These are phyloP conservation scores for Hemithea aestivaria DNA, from an alignment of 2,888 invertebrate species.

Conservation along the genomic window DNA sequence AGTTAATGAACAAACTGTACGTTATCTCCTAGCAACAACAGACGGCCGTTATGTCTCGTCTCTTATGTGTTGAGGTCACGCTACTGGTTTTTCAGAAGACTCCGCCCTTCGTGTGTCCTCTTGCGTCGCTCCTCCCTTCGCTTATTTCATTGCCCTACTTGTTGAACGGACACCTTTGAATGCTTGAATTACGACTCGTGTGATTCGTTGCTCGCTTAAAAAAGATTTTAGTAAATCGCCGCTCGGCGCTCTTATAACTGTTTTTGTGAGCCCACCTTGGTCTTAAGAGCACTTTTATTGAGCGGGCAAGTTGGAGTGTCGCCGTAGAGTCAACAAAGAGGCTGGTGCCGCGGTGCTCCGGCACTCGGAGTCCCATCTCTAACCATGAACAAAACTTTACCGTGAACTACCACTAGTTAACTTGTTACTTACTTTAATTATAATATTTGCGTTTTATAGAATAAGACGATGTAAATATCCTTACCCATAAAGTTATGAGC, in stretches of 20 bases:
- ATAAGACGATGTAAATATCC: constrained; percentile 63
- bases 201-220: constrained; percentile 53
- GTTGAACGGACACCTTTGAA: constrained; percentile 60
- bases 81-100: constrained; percentile 66
- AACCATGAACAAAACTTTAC: constrained; percentile 51
- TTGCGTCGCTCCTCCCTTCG: constrained; percentile 69
- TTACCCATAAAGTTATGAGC: constrained; percentile 61
- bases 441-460: constrained; percentile 70
- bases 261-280: constrained; percentile 29
- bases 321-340: constrained; percentile 50
- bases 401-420: constrained; percentile 56
- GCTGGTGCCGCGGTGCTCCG: constrained; percentile 29
- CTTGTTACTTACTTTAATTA: constrained; percentile 74
- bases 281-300: constrained; percentile 38
- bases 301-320: constrained; percentile 45
- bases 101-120: constrained; percentile 65
- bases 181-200: constrained; percentile 54
- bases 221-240: constrained; percentile 31
- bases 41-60: constrained; percentile 57
- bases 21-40: constrained; percentile 62
- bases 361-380: constrained; percentile 27
- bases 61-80: constrained; percentile 59
- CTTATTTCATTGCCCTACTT: constrained; percentile 61
- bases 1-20: constrained; percentile 53
- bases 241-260: constrained; percentile 25